Evolutionary conservation across 2,797 vertebrate species (phyloP), one percentile per base, ranked within the genome.

Genomic region (Propithecus deckenii): DNA sequence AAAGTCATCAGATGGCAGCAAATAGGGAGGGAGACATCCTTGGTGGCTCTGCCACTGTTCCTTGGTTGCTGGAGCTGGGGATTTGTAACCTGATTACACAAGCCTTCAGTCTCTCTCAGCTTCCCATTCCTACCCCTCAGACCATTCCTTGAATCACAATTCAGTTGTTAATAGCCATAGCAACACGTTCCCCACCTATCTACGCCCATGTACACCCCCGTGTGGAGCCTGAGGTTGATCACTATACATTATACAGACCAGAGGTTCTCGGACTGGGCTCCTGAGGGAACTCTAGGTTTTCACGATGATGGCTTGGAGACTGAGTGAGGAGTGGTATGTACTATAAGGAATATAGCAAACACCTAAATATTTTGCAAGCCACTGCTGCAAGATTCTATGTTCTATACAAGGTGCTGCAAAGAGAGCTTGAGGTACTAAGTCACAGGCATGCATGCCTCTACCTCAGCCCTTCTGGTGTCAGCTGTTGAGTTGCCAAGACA

Each of bases 131-230:
- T 35, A 25, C 14, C 48, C 72, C 61, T 92, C 50, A 50, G 20
- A 30, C 30, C 55, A 20, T 30, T 38, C 22, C 48, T 38, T 1
- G 5, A 25, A 23, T 80, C 30, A 38, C 30, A 32, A 30, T 38
- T 74, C 10, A 50, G 52, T 43, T 61, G 41, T 46, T 76, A 55
- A 2, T 25, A 65, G 46, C 17, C 71, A 12, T 5, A 93, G 84
- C 1, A 10, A 20, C 28, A 43, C 9, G 22, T 15, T 43, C 41
- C 12, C 0, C 3, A 65, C 43, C 32, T 11, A 10, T 14, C 20
- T 35, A 0, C 7, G 3, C 4, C 75, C 8, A 20, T 4, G 30
- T 1, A 12, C 14, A 52, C 7, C 30, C 52, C 32, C 9, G 20
- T 12, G 7, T 25, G 72, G 28, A 63, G 41, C 7, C 84, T 14